These are phyloP conservation scores for Neopipo cinnamomea DNA, from an alignment of 2,113 vertebrate genomes.

Conservation along the genomic window DNA sequence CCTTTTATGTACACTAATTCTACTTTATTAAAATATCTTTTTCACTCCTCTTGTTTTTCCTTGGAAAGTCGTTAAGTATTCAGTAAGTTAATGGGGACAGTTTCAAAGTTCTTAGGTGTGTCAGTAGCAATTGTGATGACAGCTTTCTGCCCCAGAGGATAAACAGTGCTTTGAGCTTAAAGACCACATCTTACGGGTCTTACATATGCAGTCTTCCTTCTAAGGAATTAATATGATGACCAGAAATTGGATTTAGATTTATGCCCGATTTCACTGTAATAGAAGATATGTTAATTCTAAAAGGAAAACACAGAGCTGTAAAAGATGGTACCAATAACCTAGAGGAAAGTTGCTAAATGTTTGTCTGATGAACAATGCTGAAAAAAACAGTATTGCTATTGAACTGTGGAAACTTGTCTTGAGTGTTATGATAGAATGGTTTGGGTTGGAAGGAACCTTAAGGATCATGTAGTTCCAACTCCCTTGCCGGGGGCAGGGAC, in stretches of 20 bases:
- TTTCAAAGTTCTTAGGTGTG: background rate
- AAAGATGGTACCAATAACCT: background rate
- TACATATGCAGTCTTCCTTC: background rate
- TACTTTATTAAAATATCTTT: background rate
- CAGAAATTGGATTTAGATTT: background rate
- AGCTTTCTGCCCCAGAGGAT: background rate
- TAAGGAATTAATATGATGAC: background rate
- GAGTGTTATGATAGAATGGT: background rate
- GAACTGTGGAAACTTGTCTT: background rate
- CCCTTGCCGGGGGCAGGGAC: accelerated
- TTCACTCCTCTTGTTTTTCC: background rate
- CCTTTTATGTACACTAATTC: background rate
- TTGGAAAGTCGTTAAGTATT: background rate
- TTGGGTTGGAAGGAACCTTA: background rate
- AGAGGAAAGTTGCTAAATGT: background rate
- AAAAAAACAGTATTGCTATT: background rate
- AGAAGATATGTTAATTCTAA: background rate
- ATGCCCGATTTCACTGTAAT: background rate
- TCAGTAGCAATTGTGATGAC: background rate
- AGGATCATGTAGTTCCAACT: background rate
- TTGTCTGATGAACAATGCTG: background rate
- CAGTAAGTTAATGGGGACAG: background rate
- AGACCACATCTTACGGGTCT: background rate
- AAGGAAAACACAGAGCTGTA: background rate
- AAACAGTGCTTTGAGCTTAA: background rate